phyloP scores from a whole-genome alignment of 2,797 vertebrate genomes.

The Pygocentrus nattereri region DNA sequence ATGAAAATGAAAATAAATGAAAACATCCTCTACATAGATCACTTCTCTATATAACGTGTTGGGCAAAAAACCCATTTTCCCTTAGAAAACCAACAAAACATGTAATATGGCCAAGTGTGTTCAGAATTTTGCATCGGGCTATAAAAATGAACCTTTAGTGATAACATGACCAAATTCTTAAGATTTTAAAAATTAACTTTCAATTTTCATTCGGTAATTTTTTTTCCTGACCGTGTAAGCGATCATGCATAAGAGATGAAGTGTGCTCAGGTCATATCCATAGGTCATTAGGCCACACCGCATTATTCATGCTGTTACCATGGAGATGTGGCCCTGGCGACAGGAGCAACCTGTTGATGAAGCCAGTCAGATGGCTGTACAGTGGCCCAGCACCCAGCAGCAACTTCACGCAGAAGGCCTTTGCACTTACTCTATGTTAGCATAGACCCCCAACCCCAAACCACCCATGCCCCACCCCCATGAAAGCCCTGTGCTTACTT shows the following conservation, averaged over 20 bases:
- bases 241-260: constrained; percentile 72
- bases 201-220: too few species aligned
- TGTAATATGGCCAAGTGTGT: too few species aligned
- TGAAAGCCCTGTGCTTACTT: constrained; percentile 11
- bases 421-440: constrained; percentile 49
- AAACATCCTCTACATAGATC: too few species aligned
- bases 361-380: constrained; percentile 53
- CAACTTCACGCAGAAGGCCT: constrained; percentile 24
- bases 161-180: not conserved
- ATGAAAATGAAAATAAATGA: too few species aligned
- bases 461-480: not conserved
- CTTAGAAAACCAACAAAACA: too few species aligned
- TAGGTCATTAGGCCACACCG: constrained; percentile 67
- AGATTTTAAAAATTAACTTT: not conserved
- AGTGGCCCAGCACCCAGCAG: constrained; percentile 7
- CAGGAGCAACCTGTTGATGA: constrained; percentile 69
- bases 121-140: too few species aligned
- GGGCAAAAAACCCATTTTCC: too few species aligned
- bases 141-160: too few species aligned
- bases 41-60: too few species aligned
- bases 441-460: constrained; percentile 26
- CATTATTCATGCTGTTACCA: constrained; percentile 76
- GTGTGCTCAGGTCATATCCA: constrained; percentile 66
- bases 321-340: constrained; percentile 60
- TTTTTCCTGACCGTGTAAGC: constrained; percentile 25